Percentiles rank a stretch among this genome's conserved stretches.
phyloP scores from a whole-genome alignment of 2,797 vertebrate species.

The Myotis daubentonii region DNA sequence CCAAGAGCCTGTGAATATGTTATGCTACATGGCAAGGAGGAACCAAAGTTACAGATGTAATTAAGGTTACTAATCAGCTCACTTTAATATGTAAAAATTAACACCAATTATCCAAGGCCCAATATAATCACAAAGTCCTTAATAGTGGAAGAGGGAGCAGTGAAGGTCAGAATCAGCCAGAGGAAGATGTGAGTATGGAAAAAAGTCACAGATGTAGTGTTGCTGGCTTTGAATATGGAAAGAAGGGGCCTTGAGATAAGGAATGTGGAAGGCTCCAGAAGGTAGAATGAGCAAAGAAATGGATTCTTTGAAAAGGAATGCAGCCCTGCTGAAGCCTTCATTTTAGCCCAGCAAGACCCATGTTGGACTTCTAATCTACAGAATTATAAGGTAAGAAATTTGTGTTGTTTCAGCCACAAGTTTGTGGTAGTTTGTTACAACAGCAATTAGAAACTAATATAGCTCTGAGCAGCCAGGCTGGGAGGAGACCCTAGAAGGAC shows the following conservation, averaged over 20 bases:
- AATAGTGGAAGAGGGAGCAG: neutral
- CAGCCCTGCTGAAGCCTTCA: neutral
- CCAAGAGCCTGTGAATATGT: neutral
- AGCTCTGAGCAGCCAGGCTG: neutral
- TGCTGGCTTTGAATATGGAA: neutral
- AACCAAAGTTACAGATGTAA: neutral
- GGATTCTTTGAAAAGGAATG: neutral
- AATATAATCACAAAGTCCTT: neutral
- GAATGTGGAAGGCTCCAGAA: neutral
- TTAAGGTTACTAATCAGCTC: neutral
- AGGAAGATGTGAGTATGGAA: neutral
- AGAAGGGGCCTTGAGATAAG: neutral
- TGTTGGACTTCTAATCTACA: neutral
- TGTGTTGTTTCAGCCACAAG: neutral
- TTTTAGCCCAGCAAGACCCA: neutral
- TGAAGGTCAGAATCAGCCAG: neutral
- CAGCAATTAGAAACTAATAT: neutral
- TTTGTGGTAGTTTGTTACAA: neutral
- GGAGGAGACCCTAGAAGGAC: neutral
- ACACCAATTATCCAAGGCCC: neutral
- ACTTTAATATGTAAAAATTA: constrained; percentile 2
- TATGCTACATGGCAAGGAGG: neutral
- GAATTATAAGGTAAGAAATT: neutral
- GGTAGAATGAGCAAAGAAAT: neutral
- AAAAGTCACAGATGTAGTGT: neutral